phyloP scores from a whole-genome alignment of 2,113 vertebrate genomes.

The Larimichthys crocea region DNA sequence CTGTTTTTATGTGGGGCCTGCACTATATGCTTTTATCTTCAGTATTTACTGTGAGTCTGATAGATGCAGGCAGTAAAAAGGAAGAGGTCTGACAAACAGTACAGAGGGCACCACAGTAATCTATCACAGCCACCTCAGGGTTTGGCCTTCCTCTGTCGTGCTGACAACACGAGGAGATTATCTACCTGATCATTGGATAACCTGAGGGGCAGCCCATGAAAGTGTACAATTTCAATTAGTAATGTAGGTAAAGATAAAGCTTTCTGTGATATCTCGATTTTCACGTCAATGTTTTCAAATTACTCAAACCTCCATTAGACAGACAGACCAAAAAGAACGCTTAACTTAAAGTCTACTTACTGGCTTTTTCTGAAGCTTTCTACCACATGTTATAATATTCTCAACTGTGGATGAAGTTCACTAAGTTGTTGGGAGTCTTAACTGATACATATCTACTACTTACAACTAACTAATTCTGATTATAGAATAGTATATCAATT shows the following conservation, averaged over 20 bases:
- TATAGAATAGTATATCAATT: not conserved
- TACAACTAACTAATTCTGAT: not conserved
- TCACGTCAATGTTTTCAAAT: not conserved
- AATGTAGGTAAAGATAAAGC: not conserved
- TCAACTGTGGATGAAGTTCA: no score
- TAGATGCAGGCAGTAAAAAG: conserved; percentile 63
- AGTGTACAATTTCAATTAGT: not conserved
- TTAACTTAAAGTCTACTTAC: not conserved
- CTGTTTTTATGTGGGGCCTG: conserved; percentile 62
- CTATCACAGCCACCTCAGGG: conserved; percentile 47
- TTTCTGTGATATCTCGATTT: not conserved
- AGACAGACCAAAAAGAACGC: not conserved
- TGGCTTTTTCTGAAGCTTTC: not conserved
- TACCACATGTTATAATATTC: no score
- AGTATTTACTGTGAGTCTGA: conserved; percentile 63
- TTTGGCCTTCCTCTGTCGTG: conserved; percentile 38
- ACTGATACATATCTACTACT: not conserved
- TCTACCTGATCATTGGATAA: conserved; percentile 18
- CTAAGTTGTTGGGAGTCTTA: not conserved
- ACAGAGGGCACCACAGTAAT: conserved; percentile 47
- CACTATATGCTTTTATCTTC: conserved; percentile 69
- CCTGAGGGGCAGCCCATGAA: conserved; percentile 2
- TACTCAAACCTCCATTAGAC: not conserved
- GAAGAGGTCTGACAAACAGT: conserved; percentile 68
- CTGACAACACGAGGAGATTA: conserved; percentile 30